Base-by-base conservation (phyloP, 2,797 vertebrate genomes). In the Menidia menidia region DNA sequence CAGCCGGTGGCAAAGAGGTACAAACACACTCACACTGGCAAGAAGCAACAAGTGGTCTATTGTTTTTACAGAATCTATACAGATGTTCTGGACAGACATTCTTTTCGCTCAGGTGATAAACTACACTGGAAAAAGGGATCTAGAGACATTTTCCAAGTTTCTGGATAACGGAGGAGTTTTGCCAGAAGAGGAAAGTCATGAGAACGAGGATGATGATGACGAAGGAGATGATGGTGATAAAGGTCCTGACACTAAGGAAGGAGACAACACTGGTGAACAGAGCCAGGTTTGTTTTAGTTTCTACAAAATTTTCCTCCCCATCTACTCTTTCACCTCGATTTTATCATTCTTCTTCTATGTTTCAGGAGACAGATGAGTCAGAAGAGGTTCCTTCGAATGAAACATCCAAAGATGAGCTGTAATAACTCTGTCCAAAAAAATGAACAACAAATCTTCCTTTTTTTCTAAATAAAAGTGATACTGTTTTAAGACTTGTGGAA, bases 71-170 rank as follows among this genome's bases (percentile, higher is more conserved):
- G 11, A 53, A 13, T 13, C 3, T 32, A 4, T 6, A 53, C 11
- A 18, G 13, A 15, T 4, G 25, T 25, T 11, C 2, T 18, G 30
- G 52, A 41, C 25, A 12, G 41, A 4, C 19, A 25, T 45, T 4
- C 4, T 50, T 41, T 60, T 55, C 9, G 71, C 30, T 43, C 18
- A 98, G 97, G 88, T 92, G 75, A 83, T 96, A 0, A 93, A 96
- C 44, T 99, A 95, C 57, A 90, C 72, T 2, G 92, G 94, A 0
- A 41, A 81, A 0, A 92, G 96, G 50, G 95, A 97, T 1, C 83
- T 98, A 73, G 96, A 98, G 72, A 95, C 94, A 1, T 91, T 99
- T 68, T 94, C 95, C 30, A 94, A 93, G 80, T 99, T 99, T 87
- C 84, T 99, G 81, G 97, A 99, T 60, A 91, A 83, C 0, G 95